Percentiles rank a stretch among this genome's conserved stretches.
phyloP scores from a whole-genome alignment of 2,113 vertebrate species.

The Lates calcarifer region DNA sequence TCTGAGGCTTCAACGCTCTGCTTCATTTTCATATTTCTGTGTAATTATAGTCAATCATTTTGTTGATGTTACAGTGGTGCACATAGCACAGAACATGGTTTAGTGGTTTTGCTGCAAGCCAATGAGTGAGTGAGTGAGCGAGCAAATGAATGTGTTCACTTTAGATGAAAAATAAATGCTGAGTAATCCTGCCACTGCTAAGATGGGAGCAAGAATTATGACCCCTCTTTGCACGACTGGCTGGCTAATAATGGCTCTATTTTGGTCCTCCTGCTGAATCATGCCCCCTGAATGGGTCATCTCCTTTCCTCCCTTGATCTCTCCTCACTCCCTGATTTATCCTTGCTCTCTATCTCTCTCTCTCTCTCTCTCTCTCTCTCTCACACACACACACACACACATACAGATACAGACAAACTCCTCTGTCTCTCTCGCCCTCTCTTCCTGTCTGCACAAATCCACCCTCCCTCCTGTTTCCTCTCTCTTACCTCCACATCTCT shows the following conservation, averaged over 20 bases:
- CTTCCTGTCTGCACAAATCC: neutral
- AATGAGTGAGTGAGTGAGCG: neutral
- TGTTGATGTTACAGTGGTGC: neutral
- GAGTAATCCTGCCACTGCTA: conserved; percentile 65
- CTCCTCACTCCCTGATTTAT: conserved; percentile 51
- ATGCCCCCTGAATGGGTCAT: conserved; percentile 70
- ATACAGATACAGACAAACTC: neutral
- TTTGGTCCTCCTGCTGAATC: conserved; percentile 80
- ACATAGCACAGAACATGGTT: neutral
- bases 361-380: conserved; percentile 16
- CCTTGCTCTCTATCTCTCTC: conserved; percentile 33
- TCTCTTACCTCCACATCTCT: conserved; percentile 10
- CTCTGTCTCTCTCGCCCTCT: neutral
- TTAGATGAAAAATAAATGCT: conserved; percentile 66
- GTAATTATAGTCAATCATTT: neutral
- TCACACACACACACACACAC: conserved; percentile 17
- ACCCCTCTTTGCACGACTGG: conserved; percentile 67
- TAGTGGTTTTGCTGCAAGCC: too few species aligned
- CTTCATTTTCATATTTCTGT: conserved; percentile 17
- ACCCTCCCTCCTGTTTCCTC: conserved; percentile 5
- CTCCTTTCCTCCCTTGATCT: conserved; percentile 57
- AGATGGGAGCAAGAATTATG: conserved; percentile 69
- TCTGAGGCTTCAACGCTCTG: neutral
- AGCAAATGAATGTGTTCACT: conserved; percentile 2
- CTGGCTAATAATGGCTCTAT: conserved; percentile 79